Evolutionary conservation across 35 echinoderm and acorn worm genomes (phyloP), one percentile per base, ranked within the genome.

Genomic region (Nesometra sesokonis): DNA sequence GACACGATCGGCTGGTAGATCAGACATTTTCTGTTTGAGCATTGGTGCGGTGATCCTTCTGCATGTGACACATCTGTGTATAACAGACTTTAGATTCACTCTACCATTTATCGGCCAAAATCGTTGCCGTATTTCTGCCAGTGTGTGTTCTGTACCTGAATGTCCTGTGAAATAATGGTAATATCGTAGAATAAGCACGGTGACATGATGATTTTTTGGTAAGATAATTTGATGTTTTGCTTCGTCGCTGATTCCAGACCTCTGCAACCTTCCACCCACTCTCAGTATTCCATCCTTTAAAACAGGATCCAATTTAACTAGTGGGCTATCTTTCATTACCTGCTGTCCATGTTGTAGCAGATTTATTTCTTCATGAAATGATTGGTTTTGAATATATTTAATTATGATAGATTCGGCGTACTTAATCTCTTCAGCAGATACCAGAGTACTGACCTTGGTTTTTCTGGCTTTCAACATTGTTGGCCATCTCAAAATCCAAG

Each of bases 211-310:
- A 27, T 77, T 35, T 17, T 77, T 86, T 86, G 46, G 84, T 76
- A 86, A 19, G 29, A 86, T 52, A 29, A 86, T 57, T 29, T 11
- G 47, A 57, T 67, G 84, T 86, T 67, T 86, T 30, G 52, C 84
- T 57, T 67, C 38, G 17, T 86, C 40, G 23, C 36, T 29, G 4
- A 86, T 52, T 77, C n/a, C 13, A 33, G 38, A 37, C 9, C 29
- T 32, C 19, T 77, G 11, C 46, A 86, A 76, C 33, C 47, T 52
- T 0, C 84, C 84, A 76, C 84, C 84, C 2, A 86, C 52, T 32
- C 37, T 0, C 30, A 86, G 3, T 0, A 86, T 0, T 3, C 47
- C 52, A 34, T 67, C 31, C 17, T 11, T 86, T 33, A 47, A 5
- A 11, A 33, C 7, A 30, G 40, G 43, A 17, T 67, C 40, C 30